These are phyloP conservation scores for Euclidia mi DNA, from an alignment of 2,888 invertebrate species.

Conservation along the genomic window DNA sequence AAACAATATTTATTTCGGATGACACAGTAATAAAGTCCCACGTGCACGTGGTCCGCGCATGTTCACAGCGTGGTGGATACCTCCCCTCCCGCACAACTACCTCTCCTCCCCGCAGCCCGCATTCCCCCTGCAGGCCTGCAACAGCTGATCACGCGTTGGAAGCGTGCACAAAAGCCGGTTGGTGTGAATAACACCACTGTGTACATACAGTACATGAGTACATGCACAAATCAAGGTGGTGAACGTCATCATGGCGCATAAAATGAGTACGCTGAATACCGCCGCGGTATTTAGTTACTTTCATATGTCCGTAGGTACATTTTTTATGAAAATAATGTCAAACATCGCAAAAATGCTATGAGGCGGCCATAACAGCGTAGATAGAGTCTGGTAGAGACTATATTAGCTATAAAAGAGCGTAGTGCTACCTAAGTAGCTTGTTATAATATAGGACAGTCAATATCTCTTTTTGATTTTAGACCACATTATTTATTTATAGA, in stretches of 20 bases:
- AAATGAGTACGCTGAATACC: background rate
- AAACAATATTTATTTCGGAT: slow-evolving; percentile 8
- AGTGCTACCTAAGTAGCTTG: no score
- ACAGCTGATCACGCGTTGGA: slow-evolving; percentile 73
- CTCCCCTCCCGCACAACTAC: slow-evolving; percentile 45
- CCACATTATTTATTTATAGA: no score
- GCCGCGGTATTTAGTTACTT: background rate
- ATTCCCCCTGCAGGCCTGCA: slow-evolving; percentile 35
- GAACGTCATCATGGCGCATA: background rate
- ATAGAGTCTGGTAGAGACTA: no score
- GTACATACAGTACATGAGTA: slow-evolving; percentile 11
- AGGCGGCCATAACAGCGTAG: no score
- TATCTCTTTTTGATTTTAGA: no score
- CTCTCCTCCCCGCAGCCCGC: slow-evolving; percentile 43
- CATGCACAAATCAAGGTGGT: slow-evolving; percentile 35
- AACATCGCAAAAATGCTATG: no score
- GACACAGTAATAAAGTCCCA: slow-evolving; percentile 72
- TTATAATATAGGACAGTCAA: no score
- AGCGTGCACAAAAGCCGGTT: slow-evolving; percentile 76
- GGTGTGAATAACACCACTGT: slow-evolving; percentile 37
- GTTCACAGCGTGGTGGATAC: slow-evolving; percentile 69
- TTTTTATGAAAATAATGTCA: no score
- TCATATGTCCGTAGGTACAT: no score
- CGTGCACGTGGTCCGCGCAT: slow-evolving; percentile 84
- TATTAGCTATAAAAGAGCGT: no score